These are phyloP conservation scores for Dipodomys spectabilis DNA, from an alignment of 2,113 vertebrate genomes.

Conservation along the genomic window DNA sequence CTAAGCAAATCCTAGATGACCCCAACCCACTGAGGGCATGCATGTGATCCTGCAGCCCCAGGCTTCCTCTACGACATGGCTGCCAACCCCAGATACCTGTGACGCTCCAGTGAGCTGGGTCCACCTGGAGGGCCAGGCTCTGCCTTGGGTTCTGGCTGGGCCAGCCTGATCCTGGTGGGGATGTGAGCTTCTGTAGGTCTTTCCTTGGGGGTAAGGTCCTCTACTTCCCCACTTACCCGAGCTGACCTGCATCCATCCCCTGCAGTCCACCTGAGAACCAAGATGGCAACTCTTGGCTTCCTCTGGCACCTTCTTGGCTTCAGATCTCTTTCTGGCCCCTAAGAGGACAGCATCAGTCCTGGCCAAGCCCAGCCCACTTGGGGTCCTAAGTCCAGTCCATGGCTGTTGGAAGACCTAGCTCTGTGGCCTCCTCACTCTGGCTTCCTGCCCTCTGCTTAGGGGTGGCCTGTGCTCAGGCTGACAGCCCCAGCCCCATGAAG, in stretches of 20 bases:
- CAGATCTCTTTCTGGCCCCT: neutral
- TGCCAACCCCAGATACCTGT: no score
- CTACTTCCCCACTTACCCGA: rapidly evolving
- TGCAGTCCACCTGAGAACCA: neutral
- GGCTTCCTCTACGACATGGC: no score
- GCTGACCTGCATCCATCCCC: neutral
- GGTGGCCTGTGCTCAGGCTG: neutral
- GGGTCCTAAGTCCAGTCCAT: neutral
- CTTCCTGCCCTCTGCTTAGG: neutral
- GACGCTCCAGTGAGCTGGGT: neutral
- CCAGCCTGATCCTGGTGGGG: neutral
- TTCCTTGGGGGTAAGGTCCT: neutral
- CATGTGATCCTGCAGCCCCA: no score
- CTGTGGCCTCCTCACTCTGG: neutral
- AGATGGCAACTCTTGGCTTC: neutral
- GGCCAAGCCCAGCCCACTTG: neutral
- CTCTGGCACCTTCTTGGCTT: neutral
- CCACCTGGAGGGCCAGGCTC: neutral
- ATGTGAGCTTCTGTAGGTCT: neutral
- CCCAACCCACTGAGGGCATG: no score
- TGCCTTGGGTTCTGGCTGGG: neutral
- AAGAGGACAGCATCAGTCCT: neutral
- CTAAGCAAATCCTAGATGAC: neutral
- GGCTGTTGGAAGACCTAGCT: neutral
- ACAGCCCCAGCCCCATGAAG: neutral